Evolutionary conservation across 1,140 invertebrate genomes (phyloP), one percentile per base, ranked within the genome.

Genomic region (Papilio glaucus): DNA sequence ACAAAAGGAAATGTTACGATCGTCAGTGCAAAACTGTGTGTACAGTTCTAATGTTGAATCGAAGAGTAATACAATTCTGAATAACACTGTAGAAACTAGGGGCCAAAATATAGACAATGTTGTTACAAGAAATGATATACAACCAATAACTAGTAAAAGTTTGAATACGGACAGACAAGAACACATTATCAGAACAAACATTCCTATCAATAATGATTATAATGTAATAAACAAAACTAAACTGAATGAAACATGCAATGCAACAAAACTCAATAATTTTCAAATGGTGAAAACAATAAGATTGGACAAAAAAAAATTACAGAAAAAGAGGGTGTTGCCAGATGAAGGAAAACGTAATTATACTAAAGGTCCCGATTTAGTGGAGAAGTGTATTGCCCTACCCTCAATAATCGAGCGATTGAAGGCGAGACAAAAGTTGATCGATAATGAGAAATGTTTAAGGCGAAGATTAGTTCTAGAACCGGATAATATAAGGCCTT

Each of bases 381-480:
- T 81, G 15, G 83, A 85, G 60, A 85, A 85, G 60, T 77, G 72
- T n/a, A 49, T 81, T 1, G 75, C 80, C 0, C 62, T 85, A 57
- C 83, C 83, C 3, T 79, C 77, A 21, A 83, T 85, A 5, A 76
- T 85, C 68, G 38, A 74, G 12, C 39, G 79, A 8, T 26, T 85
- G 15, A 61, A 68, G 37, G 71, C 41, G 0, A 77, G 77, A 39
- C 72, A 79, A 24, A 49, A 49, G 10, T 13, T 24, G 1, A 53
- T 80, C 8, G 62, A 77, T 33, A 63, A 71, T 45, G 45, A 70
- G 9, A 73, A 60, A 1, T 77, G 76, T 63, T 24, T 76, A 12
- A 74, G 37, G 29, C 74, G 60, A 45, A 63, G 75, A 62, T 70
- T 81, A 8, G 38, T 84, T 10, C 61, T 81, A 42, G 75, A 80